Base-by-base conservation (phyloP, 2,113 vertebrate species). In the Tupaia tana region DNA sequence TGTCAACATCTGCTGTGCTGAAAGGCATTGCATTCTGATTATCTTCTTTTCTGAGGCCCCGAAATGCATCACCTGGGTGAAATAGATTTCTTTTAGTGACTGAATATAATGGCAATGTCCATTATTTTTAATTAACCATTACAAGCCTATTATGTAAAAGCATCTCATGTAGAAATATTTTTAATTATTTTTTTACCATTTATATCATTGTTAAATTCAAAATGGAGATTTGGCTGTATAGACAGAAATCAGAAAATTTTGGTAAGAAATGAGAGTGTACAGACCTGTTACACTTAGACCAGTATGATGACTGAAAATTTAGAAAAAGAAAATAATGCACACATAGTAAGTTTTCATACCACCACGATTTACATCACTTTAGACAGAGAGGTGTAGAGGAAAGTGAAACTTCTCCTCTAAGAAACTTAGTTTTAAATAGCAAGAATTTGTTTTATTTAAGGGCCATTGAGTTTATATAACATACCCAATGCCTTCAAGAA, bases 11-110 rank as follows among this genome's bases (percentile, higher is more conserved):
- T 31, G 98, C 98, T 10, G 99, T 99, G 92, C 99, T 99, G 97
- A 99, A 99, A 43, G 99, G 99, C 97, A 99, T 98, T 3, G 99
- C 98, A 94, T 99, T 98, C 97, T 99, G 99, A 94, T 99, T 99
- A 89, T 99, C 98, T 92, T 99, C 99, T 97, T 99, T 99, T 34
- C 98, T 97, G 13, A 99, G 98, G 61, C 99, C 99, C 34, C 99
- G 98, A 90, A 99, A 99, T 12, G 99, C 99, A 97, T 99, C 99
- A 61, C 99, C 99, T 99, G 91, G 54, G 54, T 63, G 95, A 94
- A 94, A 95, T 2, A 95, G 67, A 97, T 43, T 71, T 91, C 86
- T 92, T 86, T 83, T 43, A 86, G 89, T 20, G 58, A 82, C 10
- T 52, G 61, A 88, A 63, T 64, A 89, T 61, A 83, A 70, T 93